Evolutionary conservation across 2,113 vertebrate genomes (phyloP).

Genomic region (Thalassarche chlororhynchos): DNA sequence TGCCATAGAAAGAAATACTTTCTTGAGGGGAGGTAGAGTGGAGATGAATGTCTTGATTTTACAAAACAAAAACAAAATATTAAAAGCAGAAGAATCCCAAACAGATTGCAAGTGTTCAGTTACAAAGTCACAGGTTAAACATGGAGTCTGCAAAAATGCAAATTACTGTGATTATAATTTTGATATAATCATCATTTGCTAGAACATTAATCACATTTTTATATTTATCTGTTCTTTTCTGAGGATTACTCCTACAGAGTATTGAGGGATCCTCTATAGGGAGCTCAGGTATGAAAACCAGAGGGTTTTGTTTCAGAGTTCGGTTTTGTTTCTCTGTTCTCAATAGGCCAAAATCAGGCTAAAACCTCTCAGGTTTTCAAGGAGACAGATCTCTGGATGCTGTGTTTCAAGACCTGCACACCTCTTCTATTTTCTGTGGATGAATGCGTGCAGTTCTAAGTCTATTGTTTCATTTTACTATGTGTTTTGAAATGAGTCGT

Average conservation of each 20-base stretch:
- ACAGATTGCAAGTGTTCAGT: not conserved
- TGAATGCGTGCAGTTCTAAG: not conserved
- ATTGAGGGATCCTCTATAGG: not conserved
- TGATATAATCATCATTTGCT: not conserved
- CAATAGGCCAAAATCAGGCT: not conserved
- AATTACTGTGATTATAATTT: not conserved
- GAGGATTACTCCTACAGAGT: not conserved
- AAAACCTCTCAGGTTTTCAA: not conserved
- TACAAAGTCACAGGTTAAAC: not conserved
- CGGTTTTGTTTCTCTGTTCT: not conserved
- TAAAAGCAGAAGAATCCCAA: not conserved
- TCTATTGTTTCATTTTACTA: not conserved
- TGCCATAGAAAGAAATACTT: not conserved
- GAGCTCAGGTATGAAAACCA: not conserved
- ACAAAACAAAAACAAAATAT: not conserved
- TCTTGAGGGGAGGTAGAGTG: not conserved
- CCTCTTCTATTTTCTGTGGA: not conserved
- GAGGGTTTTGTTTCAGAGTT: not conserved
- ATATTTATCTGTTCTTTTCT: not conserved
- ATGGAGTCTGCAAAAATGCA: not conserved
- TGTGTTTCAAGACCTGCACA: not conserved
- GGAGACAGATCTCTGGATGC: not conserved
- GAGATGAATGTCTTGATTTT: not conserved
- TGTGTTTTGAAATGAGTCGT: not conserved
- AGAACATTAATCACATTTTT: not conserved